Evolutionary conservation across 1,140 invertebrate species (phyloP).

Genomic region (Magallana angulata): DNA sequence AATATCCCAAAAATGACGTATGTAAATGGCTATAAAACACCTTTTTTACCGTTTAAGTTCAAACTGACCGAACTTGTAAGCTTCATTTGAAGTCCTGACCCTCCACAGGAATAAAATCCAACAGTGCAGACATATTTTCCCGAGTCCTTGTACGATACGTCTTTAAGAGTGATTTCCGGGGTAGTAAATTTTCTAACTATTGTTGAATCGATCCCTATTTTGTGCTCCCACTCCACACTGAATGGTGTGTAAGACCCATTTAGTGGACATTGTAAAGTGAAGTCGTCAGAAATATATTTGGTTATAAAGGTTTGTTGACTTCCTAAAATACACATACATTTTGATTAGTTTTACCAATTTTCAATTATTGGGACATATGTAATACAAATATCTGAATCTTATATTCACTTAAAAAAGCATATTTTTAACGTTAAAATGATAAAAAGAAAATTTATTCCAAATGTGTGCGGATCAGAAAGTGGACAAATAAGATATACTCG

Average conservation of each 20-base stretch:
- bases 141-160: not conserved
- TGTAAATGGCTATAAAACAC: too few relatives aligned
- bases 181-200: not conserved
- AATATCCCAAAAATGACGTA: too few relatives aligned
- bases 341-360: too few relatives aligned
- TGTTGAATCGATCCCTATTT: not conserved
- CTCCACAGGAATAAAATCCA: not conserved
- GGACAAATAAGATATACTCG: not conserved
- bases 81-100: not conserved
- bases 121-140: not conserved
- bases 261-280: not conserved
- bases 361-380: too few relatives aligned
- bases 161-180: not conserved
- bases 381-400: too few relatives aligned
- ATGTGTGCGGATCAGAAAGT: not conserved
- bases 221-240: not conserved
- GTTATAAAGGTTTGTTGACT: not conserved
- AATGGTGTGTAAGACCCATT: not conserved
- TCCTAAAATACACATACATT: not conserved
- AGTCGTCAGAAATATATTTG: not conserved
- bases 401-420: too few relatives aligned
- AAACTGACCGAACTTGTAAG: not conserved
- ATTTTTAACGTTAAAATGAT: too few relatives aligned
- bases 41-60: too few relatives aligned
- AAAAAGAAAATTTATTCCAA: not conserved